phyloP scores from a whole-genome alignment of 1,140 invertebrate genomes.

The Rhysida immarginata region DNA sequence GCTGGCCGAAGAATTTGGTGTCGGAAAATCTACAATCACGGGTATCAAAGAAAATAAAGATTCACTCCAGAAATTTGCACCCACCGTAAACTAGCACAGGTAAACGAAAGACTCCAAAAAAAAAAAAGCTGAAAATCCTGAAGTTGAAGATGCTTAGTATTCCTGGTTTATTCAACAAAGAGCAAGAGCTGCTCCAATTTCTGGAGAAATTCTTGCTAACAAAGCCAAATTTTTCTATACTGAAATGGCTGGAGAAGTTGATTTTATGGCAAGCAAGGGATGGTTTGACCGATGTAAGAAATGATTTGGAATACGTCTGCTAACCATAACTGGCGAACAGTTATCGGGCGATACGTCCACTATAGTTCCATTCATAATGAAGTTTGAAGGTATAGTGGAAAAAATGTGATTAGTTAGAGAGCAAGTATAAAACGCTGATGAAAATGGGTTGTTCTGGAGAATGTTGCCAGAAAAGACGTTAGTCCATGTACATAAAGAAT shows the following conservation, averaged over 20 bases:
- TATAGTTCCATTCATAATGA: not conserved
- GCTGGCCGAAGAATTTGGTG: too few species aligned
- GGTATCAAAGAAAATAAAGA: too few species aligned
- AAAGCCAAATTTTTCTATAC: not conserved
- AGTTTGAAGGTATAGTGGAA: not conserved
- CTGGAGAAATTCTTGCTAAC: not conserved
- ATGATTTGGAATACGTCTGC: not conserved
- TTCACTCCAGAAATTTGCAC: too few species aligned
- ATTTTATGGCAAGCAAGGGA: not conserved
- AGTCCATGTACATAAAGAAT: not conserved
- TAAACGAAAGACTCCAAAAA: too few species aligned
- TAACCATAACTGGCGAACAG: not conserved
- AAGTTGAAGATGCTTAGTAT: not conserved
- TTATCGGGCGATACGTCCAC: not conserved
- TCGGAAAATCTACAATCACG: too few species aligned
- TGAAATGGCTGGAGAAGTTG: not conserved
- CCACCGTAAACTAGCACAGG: too few species aligned
- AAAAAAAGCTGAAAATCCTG: too few species aligned
- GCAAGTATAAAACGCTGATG: not conserved
- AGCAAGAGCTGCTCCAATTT: not conserved
- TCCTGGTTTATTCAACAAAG: not conserved
- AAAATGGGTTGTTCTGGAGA: not conserved
- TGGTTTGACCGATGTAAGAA: not conserved
- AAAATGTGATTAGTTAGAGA: not conserved
- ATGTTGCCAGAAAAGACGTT: not conserved